A percentile compares a stretch with the other conserved stretches of the same genome.
Conservation (phyloP, 2,888 invertebrate genomes). For the Allolobophora icterica region DNA sequence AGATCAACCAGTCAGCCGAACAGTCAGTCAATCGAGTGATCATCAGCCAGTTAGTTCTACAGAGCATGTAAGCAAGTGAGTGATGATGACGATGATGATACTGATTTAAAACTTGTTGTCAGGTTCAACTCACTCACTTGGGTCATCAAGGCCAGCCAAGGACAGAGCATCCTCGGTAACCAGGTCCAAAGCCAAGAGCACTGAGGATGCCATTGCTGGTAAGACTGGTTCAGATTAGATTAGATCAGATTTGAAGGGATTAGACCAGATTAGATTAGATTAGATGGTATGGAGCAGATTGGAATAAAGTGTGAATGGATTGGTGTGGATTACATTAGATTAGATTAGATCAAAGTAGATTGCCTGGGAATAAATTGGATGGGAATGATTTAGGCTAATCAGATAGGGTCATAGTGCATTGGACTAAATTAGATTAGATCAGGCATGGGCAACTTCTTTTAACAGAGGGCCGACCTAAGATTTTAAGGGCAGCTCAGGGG, state of each 20-base stretch:
- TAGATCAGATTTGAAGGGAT: not conserved
- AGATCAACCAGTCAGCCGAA: not conserved
- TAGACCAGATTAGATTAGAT: not conserved
- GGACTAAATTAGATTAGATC: no score
- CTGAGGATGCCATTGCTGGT: not conserved
- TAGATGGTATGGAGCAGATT: not conserved
- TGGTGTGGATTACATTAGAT: not conserved
- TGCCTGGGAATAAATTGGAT: not conserved
- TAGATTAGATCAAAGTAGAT: not conserved
- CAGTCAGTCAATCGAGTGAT: not conserved
- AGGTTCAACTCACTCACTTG: not conserved
- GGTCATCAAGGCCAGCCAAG: not conserved
- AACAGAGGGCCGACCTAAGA: no score
- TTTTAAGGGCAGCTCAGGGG: no score
- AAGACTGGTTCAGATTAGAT: not conserved
- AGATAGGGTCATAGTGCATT: not conserved
- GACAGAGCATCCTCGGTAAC: not conserved
- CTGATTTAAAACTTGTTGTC: not conserved
- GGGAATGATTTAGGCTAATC: not conserved
- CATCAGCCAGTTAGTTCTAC: not conserved
- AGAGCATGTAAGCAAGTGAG: not conserved
- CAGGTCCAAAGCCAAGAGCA: not conserved
- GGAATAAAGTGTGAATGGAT: not conserved
- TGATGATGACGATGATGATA: not conserved
- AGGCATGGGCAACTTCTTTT: no score